Evolutionary conservation across 2,888 invertebrate genomes (phyloP), one percentile per base, ranked within the genome.

Genomic region (Fissipunctia ypsillon): DNA sequence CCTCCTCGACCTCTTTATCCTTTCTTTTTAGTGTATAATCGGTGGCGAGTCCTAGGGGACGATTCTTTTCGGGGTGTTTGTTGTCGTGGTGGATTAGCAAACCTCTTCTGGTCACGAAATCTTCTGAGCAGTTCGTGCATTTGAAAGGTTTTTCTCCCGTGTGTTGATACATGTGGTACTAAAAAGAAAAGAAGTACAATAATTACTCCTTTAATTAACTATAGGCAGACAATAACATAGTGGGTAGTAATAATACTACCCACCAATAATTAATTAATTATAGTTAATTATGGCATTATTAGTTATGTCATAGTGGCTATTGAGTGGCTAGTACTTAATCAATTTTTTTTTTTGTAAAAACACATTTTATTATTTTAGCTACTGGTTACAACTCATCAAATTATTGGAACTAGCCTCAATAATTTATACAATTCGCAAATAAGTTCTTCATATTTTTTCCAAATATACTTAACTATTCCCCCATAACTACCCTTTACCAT

Each of bases 101-200:
- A n/a, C 95, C 95, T 87, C 89, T 90, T 82, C 93, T 89, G 1
- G 95, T 95, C 6, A 95, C 92, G 84, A 94, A 95, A 71, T 91
- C 92, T 60, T 92, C 93, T 31, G 90, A 56, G 75, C 95, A 95
- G 91, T 98, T 98, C 54, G 98, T 98, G 93, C 99, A 99, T 93
- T 98, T 98, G 93, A 98, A 99, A 43, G 99, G 99, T 92, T 99
- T 99, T 91, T 98, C 98, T 64, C 99, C 99, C 0, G 99, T 99
- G 90, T 99, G 99, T 85, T 95, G 93, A 82, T 91, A 95, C 94
- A 95, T 94, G 84, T 95, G 95, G 81, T 94, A 95, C 95, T 95
- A 91, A 75, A 94, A 94, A 69, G 31, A 71, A 86, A 66, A 77
- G 48, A 16, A 25, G 14, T 16, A 4, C 28, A 38, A 4, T 16